Evolutionary conservation across 2,888 invertebrate genomes (phyloP).

Genomic region (Clostera curtula): DNA sequence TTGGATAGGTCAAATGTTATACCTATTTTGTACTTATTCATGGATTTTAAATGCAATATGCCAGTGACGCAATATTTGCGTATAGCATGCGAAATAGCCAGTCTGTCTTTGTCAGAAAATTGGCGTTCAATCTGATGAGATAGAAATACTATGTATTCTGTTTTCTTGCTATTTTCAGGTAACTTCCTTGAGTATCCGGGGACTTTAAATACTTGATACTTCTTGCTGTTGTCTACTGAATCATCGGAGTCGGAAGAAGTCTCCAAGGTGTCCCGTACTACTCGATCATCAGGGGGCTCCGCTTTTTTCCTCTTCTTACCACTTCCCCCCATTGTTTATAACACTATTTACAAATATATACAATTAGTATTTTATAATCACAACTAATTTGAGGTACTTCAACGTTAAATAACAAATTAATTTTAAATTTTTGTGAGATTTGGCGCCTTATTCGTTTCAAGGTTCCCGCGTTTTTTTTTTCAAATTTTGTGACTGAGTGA

Average conservation of each 20-base stretch:
- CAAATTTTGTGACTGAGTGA: too few species aligned
- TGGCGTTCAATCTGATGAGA: not conserved
- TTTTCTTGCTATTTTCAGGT: not conserved
- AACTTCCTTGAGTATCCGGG: not conserved
- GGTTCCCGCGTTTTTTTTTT: constrained; percentile 2
- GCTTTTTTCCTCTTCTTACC: not conserved
- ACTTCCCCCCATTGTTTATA: not conserved
- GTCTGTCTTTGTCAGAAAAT: not conserved
- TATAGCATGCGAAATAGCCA: too few species aligned
- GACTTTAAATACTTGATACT: not conserved
- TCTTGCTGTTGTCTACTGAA: not conserved
- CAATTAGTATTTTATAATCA: too few species aligned
- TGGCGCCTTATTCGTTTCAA: not conserved
- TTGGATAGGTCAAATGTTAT: too few species aligned
- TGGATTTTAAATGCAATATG: not conserved
- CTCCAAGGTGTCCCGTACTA: not conserved
- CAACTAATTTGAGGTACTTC: not conserved
- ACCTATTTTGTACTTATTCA: not conserved
- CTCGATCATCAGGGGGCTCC: not conserved
- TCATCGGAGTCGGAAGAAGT: not conserved
- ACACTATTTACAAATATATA: too few species aligned
- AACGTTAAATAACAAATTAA: not conserved
- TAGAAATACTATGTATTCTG: not conserved
- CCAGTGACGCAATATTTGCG: not conserved
- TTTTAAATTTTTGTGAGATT: not conserved